Evolutionary conservation across 2,888 invertebrate species (phyloP), one percentile per base, ranked within the genome.

Genomic region (Hypomecis punctinalis): DNA sequence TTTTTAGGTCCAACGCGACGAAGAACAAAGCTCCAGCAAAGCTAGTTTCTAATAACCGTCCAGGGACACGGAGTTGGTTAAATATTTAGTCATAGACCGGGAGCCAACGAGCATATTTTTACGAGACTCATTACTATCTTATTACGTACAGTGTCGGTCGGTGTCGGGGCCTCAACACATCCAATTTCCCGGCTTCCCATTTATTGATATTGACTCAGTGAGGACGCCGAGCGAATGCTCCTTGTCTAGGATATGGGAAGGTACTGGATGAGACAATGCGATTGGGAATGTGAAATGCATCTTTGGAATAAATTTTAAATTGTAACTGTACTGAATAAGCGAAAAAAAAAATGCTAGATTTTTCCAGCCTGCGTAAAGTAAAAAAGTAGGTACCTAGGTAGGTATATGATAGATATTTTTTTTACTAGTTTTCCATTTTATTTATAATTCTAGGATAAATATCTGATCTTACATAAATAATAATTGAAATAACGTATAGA

Each of bases 141-240:
- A 93, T 92, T 91, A 92, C 90, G 80, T 81, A 83, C 86, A 83
- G 87, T 84, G 88, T 81, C 82, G 82, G 83, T 85, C 81, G 72
- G 70, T 66, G 65, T 61, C 80, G 77, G 78, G 80, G 76, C 80
- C 78, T 76, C 90, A 89, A 88, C 91, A 91, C 92, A 93, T 93
- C 93, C 93, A 93, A 93, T 93, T 93, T 92, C 88, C 89, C 90
- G 85, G 89, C 89, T 87, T 89, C 88, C 86, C 91, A 91, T 93
- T 92, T 93, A 93, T 93, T 92, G 93, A 92, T 93, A 93, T 93
- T 92, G 93, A 92, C 90, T 92, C 86, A 73, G 84, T 80, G 90
- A 90, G 88, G 91, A 90, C 90, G 90, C 86, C 82, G 83, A 82
- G 83, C 83, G 85, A 84, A 84, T 82, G 85, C 81, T 79, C 75